Evolutionary conservation across 1,140 invertebrate genomes (phyloP).

Genomic region (Drosophila micromelanica): DNA sequence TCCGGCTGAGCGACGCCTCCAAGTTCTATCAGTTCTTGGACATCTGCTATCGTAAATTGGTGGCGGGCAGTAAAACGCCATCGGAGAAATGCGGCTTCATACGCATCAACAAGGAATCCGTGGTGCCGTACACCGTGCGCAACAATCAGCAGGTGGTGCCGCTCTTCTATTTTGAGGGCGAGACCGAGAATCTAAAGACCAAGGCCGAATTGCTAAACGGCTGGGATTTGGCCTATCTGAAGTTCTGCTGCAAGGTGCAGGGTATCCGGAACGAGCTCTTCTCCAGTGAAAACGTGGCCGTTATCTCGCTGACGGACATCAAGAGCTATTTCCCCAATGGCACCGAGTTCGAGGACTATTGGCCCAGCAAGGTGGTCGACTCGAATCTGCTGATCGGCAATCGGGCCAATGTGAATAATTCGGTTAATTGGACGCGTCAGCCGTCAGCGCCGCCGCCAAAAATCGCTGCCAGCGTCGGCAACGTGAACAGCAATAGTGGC

Average conservation of each 20-base stretch:
- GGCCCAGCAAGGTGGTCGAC: conserved; percentile 94
- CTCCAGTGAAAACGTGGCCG: conserved; percentile 93
- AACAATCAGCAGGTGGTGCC: conserved; percentile 94
- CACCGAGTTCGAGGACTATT: conserved; percentile 95
- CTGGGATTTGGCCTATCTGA: conserved; percentile 96
- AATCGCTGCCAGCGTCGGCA: conserved; percentile 18
- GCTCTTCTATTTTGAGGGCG: conserved; percentile 96
- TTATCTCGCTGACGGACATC: conserved; percentile 95
- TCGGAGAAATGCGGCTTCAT: conserved; percentile 96
- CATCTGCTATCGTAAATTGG: conserved; percentile 93
- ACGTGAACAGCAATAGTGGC: conserved; percentile 24
- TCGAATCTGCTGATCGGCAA: conserved; percentile 89
- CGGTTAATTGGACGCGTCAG: conserved; percentile 88
- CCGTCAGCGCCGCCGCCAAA: conserved; percentile 85
- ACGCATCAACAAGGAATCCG: conserved; percentile 96
- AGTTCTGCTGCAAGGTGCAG: conserved; percentile 97
- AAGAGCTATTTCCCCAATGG: conserved; percentile 95
- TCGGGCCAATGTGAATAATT: conserved; percentile 85
- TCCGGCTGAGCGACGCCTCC: conserved; percentile 92
- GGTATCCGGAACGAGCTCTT: conserved; percentile 96
- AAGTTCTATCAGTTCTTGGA: conserved; percentile 96
- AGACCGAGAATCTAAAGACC: conserved; percentile 94
- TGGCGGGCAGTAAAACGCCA: conserved; percentile 87
- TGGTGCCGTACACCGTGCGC: conserved; percentile 95
- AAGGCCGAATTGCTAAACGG: conserved; percentile 93